Percentiles rank a stretch among this genome's conserved stretches.
phyloP scores from a whole-genome alignment of 2,113 vertebrate genomes.

The Herpetotheres cachinnans region DNA sequence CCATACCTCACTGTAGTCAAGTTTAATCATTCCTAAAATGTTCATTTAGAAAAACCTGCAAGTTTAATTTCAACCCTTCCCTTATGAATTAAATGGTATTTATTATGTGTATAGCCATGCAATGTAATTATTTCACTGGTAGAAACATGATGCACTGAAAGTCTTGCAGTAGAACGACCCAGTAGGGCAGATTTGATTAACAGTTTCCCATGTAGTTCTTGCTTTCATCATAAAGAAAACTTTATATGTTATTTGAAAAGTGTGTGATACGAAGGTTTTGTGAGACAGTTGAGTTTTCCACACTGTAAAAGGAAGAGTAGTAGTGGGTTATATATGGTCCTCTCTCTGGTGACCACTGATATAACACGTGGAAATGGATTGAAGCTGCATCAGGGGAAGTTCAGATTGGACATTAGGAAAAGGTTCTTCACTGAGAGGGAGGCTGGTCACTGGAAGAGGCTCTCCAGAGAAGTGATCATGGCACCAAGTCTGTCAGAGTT shows the following conservation, averaged over 20 bases:
- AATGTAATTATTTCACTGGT: neutral
- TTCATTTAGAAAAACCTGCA: neutral
- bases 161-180: neutral
- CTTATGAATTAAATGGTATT: neutral
- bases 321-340: neutral
- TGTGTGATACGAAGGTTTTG: neutral
- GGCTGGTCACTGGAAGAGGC: too few species aligned
- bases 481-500: neutral
- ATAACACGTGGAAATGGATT: neutral
- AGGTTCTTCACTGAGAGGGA: too few species aligned
- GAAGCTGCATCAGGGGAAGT: neutral
- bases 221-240: neutral
- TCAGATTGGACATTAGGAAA: too few species aligned
- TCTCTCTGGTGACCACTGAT: neutral
- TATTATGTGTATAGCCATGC: neutral
- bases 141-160: neutral
- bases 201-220: neutral
- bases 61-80: slow-evolving; percentile 1
- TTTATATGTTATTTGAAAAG: neutral
- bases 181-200: neutral
- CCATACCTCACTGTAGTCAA: neutral
- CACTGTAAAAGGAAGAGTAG: neutral
- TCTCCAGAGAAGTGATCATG: too few species aligned
- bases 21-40: neutral
- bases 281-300: neutral